phyloP scores from a whole-genome alignment of 2,888 invertebrate genomes.

The Tenthredo distinguenda region DNA sequence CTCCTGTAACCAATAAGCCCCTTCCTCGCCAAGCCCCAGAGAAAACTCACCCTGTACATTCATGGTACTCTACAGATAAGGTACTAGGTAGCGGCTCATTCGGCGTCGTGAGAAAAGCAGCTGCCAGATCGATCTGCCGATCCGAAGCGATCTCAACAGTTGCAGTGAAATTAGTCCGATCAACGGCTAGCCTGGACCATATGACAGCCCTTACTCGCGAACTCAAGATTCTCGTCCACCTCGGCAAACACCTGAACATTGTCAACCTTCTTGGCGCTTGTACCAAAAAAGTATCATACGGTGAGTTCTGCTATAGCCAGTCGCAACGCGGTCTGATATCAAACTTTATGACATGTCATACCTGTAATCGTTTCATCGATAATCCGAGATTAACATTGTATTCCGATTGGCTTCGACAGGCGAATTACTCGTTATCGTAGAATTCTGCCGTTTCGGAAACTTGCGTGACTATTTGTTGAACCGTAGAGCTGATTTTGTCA shows the following conservation, averaged over 20 bases:
- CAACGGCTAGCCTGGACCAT: constrained; percentile 88
- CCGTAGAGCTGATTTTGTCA: background rate
- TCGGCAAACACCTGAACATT: constrained; percentile 94
- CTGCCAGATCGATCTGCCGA: constrained; percentile 87
- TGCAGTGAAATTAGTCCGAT: constrained; percentile 95
- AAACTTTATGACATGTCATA: background rate
- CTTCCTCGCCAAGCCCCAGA: too few relatives aligned
- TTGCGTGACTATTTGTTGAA: background rate
- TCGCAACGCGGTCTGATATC: background rate
- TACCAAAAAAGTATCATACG: constrained; percentile 90
- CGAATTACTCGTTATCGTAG: background rate
- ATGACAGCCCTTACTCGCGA: constrained; percentile 92
- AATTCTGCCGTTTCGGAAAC: background rate
- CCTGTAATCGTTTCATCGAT: background rate
- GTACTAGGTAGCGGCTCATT: constrained; percentile 94
- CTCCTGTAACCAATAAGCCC: background rate
- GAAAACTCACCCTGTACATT: background rate
- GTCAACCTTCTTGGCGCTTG: constrained; percentile 95
- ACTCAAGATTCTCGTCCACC: constrained; percentile 94
- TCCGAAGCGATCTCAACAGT: constrained; percentile 87
- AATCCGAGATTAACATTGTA: background rate
- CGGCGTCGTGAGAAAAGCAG: constrained; percentile 92
- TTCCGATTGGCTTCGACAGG: background rate
- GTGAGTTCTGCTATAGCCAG: constrained; percentile 79
- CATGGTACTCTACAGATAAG: constrained; percentile 78